phyloP scores from a whole-genome alignment of 2,113 vertebrate genomes.

The Gymnogyps californianus region DNA sequence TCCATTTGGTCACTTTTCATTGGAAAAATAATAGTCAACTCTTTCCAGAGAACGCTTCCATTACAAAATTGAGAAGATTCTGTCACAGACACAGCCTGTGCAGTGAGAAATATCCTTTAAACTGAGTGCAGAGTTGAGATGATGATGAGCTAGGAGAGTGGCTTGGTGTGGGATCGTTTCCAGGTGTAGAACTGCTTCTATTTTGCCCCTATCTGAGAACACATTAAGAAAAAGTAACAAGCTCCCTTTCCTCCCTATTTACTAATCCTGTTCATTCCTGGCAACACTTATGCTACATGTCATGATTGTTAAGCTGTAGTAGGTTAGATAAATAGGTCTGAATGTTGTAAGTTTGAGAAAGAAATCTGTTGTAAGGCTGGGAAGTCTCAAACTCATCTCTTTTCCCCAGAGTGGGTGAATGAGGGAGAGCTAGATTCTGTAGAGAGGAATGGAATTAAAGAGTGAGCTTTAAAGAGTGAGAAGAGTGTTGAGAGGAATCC shows the following conservation, averaged over 20 bases:
- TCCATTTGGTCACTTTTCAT: constrained; percentile 6
- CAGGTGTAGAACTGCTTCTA: not conserved
- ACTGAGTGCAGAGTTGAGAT: not conserved
- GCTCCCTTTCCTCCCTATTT: not conserved
- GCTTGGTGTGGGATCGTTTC: not conserved
- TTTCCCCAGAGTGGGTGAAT: not conserved
- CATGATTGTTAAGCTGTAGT: not conserved
- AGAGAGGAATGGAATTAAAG: not conserved
- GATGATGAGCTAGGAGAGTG: not conserved
- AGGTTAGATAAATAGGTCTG: not conserved
- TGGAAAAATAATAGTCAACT: constrained; percentile 3
- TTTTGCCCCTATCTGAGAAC: not conserved
- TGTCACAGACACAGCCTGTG: not conserved
- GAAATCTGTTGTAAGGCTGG: not conserved
- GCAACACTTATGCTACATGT: not conserved
- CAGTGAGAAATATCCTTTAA: not conserved
- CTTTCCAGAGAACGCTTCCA: not conserved
- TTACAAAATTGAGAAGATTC: not conserved
- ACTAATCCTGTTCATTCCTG: not conserved
- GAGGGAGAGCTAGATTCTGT: not conserved
- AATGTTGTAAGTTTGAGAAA: not conserved
- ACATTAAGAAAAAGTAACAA: not conserved
- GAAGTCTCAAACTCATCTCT: not conserved
- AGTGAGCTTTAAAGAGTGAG: not conserved
- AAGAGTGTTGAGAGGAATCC: not conserved